These are phyloP conservation scores for Diphyllodes magnificus DNA, from an alignment of 2,113 vertebrate genomes.

Conservation along the genomic window DNA sequence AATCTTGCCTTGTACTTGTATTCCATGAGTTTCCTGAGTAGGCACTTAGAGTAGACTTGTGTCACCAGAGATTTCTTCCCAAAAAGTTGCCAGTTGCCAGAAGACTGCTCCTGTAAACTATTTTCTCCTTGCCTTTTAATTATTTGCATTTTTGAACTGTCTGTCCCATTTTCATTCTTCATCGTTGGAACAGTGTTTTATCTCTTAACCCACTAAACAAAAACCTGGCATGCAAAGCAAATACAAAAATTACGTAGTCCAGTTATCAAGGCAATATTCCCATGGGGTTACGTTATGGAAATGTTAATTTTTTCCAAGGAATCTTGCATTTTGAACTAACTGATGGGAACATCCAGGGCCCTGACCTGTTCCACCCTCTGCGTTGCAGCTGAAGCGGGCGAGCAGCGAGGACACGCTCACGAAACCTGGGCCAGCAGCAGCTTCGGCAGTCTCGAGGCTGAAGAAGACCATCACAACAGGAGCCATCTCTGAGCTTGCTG, in stretches of 20 bases:
- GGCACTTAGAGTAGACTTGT: background rate
- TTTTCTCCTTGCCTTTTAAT: background rate
- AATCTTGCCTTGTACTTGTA: background rate
- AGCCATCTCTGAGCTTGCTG: conserved; percentile 86
- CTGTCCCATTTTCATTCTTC: background rate
- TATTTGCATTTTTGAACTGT: background rate
- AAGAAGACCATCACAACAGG: conserved; percentile 89
- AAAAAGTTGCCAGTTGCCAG: background rate
- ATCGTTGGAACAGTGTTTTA: background rate
- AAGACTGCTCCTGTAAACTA: background rate
- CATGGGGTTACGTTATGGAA: background rate
- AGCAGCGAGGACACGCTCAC: conserved; percentile 91
- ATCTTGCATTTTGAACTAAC: background rate
- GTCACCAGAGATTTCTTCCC: background rate
- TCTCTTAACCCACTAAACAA: background rate
- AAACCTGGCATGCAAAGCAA: background rate
- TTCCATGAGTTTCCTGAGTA: background rate
- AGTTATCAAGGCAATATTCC: background rate
- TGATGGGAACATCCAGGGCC: background rate
- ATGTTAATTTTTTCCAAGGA: background rate
- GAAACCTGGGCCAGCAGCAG: conserved; percentile 74
- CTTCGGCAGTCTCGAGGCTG: conserved; percentile 72
- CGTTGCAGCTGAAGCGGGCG: conserved; percentile 85
- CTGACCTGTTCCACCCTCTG: background rate
- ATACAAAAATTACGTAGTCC: background rate